A percentile compares a stretch with the other conserved stretches of the same genome.
phyloP scores from a whole-genome alignment of 2,888 invertebrate genomes.

The Eretmocerus hayati region DNA sequence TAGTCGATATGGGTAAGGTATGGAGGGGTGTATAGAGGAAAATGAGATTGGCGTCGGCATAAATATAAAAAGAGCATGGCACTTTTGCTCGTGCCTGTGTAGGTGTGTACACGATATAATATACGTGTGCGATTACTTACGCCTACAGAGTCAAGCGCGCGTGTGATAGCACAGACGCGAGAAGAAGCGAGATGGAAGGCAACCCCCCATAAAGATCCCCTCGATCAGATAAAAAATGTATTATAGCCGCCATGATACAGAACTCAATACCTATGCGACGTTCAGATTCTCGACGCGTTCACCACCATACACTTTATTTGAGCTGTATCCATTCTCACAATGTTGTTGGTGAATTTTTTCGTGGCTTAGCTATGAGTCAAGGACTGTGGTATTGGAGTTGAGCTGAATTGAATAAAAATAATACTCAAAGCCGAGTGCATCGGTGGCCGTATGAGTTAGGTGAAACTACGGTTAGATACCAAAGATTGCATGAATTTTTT shows the following conservation, averaged over 20 bases:
- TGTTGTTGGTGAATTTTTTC: no score
- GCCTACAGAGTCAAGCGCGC: neutral
- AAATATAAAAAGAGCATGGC: constrained; percentile 21
- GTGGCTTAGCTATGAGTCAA: no score
- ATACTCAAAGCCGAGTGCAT: no score
- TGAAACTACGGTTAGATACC: no score
- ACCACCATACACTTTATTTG: no score
- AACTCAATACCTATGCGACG: constrained; percentile 39
- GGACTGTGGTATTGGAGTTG: no score
- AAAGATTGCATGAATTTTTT: neutral
- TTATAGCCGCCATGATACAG: constrained; percentile 47
- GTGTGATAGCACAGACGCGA: constrained; percentile 10
- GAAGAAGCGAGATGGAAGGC: constrained; percentile 26
- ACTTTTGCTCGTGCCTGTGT: constrained; percentile 10
- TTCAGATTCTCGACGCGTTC: constrained; percentile 27
- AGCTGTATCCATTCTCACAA: no score
- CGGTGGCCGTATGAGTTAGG: no score
- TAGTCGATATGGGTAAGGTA: constrained; percentile 19
- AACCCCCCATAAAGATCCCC: constrained; percentile 46
- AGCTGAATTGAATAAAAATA: no score
- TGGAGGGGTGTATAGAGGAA: constrained; percentile 16
- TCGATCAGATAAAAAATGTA: constrained; percentile 48
- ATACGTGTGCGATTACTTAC: constrained; percentile 10
- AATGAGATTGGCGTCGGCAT: constrained; percentile 26
- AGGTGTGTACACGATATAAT: constrained; percentile 26